phyloP scores from a whole-genome alignment of 2,797 vertebrate genomes.

The Poeciliopsis turneri region DNA sequence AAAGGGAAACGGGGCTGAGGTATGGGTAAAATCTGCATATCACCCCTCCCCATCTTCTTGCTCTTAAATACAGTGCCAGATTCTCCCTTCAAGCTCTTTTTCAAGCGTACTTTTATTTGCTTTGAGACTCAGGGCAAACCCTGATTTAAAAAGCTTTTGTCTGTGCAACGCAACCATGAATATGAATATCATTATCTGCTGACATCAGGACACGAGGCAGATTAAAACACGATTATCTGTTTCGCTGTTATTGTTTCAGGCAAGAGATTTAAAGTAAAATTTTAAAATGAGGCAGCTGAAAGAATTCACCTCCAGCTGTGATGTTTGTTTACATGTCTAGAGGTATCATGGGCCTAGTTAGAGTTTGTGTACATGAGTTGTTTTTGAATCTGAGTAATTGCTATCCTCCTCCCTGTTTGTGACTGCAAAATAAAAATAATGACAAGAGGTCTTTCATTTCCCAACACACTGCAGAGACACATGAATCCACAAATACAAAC shows the following conservation, averaged over 20 bases:
- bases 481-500: conserved; percentile 29
- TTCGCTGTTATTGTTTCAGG: conserved; percentile 67
- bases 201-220: conserved; percentile 61
- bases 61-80: conserved; percentile 45
- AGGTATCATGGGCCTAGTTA: conserved; percentile 66
- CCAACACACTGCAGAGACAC: conserved; percentile 22
- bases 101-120: conserved; percentile 55
- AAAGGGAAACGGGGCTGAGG: conserved; percentile 50
- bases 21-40: conserved; percentile 56
- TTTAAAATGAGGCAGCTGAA: conserved; percentile 52
- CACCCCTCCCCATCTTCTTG: conserved; percentile 29
- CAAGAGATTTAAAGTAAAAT: conserved; percentile 59
- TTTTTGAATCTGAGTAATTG: conserved; percentile 67
- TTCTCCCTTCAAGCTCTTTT: conserved; percentile 55
- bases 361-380: conserved; percentile 60
- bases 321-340: conserved; percentile 71
- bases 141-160: conserved; percentile 47
- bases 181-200: conserved; percentile 63
- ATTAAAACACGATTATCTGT: conserved; percentile 67
- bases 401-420: conserved; percentile 56
- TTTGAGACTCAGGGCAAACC: conserved; percentile 41
- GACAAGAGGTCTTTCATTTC: conserved; percentile 31
- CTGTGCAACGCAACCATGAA: conserved; percentile 50
- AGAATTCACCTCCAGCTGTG: conserved; percentile 71
- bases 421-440: conserved; percentile 51